Evolutionary conservation across 2,797 vertebrate species (phyloP).

Genomic region (Anniella stebbinsi): DNA sequence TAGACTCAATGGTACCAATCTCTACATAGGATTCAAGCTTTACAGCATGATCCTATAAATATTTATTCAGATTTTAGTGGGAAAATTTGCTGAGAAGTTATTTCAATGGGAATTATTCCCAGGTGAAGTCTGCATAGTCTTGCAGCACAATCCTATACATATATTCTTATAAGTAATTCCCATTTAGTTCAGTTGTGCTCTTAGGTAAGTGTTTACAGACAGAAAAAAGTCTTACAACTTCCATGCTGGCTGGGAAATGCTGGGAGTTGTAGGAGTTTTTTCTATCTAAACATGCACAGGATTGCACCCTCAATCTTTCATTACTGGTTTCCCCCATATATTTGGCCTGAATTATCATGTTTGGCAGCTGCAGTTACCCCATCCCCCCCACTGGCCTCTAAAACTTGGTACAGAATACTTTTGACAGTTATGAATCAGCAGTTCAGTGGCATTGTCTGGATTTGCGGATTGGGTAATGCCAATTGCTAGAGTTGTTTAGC

Average conservation of each 20-base stretch:
- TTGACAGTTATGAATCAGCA: not conserved
- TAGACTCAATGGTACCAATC: not conserved
- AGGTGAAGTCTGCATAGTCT: not conserved
- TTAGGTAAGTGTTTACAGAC: not conserved
- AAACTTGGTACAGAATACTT: not conserved
- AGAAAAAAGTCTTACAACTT: too few relatives aligned
- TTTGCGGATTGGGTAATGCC: not conserved
- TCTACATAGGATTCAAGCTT: not conserved
- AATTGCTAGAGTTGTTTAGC: not conserved
- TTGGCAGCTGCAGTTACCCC: not conserved
- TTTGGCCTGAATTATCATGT: not conserved
- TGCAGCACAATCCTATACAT: not conserved
- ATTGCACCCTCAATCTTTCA: not conserved
- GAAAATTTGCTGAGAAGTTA: not conserved
- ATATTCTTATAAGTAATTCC: not conserved
- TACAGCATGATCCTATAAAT: not conserved
- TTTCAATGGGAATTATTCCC: not conserved
- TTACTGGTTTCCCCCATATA: not conserved
- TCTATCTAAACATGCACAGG: not conserved
- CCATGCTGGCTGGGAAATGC: too few relatives aligned
- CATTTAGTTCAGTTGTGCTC: not conserved
- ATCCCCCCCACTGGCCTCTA: not conserved
- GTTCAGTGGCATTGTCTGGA: not conserved
- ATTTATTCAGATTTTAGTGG: not conserved
- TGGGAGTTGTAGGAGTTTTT: too few relatives aligned